Percentiles rank a stretch among this genome's conserved stretches.
These are phyloP conservation scores for Meriones psammophilus DNA, from an alignment of 2,797 vertebrate genomes.

Conservation along the genomic window DNA sequence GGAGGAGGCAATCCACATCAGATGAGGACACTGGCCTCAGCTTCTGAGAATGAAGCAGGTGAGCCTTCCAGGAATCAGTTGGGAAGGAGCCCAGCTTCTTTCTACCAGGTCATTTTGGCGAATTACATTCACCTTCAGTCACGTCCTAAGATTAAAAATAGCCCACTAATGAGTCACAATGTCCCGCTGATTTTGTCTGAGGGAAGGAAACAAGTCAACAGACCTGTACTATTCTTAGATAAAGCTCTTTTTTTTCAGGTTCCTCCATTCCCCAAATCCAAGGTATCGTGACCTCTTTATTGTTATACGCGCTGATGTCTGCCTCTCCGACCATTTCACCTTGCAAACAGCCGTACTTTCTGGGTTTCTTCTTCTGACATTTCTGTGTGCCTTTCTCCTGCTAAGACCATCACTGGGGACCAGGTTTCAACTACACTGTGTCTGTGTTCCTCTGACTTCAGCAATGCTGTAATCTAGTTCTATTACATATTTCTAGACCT, in stretches of 20 bases:
- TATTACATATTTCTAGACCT: background rate
- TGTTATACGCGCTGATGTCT: background rate
- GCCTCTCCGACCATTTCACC: background rate
- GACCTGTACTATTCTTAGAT: background rate
- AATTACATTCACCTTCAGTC: background rate
- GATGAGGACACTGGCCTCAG: background rate
- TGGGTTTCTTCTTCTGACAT: background rate
- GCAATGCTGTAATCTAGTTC: background rate
- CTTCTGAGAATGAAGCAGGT: background rate
- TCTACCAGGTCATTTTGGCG: background rate
- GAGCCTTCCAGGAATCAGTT: background rate
- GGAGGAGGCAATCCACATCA: background rate
- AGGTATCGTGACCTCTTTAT: background rate
- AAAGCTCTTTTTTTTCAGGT: background rate
- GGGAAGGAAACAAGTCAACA: background rate
- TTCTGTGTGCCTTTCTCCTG: background rate
- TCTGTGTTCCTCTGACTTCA: background rate
- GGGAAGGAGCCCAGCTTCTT: background rate
- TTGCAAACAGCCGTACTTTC: background rate
- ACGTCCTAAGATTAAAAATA: slow-evolving; percentile 2
- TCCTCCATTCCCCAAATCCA: background rate
- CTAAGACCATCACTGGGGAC: background rate
- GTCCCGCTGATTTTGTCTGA: background rate
- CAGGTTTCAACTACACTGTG: background rate
- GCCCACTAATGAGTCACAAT: background rate